Percentiles rank a stretch among this genome's conserved stretches.
Evolutionary conservation across 64 coral and sea anemone genomes (phyloP).

Genomic region (Montipora foliosa): DNA sequence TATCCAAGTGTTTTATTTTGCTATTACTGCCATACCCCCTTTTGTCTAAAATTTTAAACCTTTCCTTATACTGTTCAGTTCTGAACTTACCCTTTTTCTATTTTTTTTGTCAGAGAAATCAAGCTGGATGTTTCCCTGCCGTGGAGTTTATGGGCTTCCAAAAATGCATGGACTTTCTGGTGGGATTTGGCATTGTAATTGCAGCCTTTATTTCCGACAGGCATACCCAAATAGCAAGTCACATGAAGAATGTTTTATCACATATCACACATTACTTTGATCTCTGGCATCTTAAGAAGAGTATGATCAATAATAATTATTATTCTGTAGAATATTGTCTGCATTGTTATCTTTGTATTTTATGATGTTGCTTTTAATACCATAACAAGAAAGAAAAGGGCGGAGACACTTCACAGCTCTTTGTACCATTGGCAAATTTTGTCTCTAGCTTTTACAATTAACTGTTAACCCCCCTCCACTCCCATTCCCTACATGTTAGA

Average conservation of each 20-base stretch:
- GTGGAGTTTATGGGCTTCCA: slow-evolving; percentile 51
- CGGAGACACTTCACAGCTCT: too few relatives aligned
- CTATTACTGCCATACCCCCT: too few relatives aligned
- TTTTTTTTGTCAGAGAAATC: slow-evolving; percentile 13
- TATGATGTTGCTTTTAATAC: background rate
- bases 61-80: background rate
- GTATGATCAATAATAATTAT: background rate
- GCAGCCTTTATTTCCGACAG: too few relatives aligned
- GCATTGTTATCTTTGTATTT: background rate
- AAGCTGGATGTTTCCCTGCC: slow-evolving; percentile 39
- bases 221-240: background rate
- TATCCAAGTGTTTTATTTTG: too few relatives aligned
- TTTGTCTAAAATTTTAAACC: too few relatives aligned
- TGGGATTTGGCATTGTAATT: too few relatives aligned
- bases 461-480: too few relatives aligned
- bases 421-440: too few relatives aligned
- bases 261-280: slow-evolving; percentile 43
- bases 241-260: background rate
- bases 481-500: too few relatives aligned
- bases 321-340: background rate
- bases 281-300: slow-evolving; percentile 58
- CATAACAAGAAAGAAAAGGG: too few relatives aligned
- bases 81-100: background rate
- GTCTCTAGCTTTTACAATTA: too few relatives aligned
- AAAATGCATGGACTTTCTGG: background rate